Percentiles rank a stretch among this genome's conserved stretches.
Evolutionary conservation across 2,797 vertebrate species (phyloP).

Genomic region (Scolopax bukidnonensis): DNA sequence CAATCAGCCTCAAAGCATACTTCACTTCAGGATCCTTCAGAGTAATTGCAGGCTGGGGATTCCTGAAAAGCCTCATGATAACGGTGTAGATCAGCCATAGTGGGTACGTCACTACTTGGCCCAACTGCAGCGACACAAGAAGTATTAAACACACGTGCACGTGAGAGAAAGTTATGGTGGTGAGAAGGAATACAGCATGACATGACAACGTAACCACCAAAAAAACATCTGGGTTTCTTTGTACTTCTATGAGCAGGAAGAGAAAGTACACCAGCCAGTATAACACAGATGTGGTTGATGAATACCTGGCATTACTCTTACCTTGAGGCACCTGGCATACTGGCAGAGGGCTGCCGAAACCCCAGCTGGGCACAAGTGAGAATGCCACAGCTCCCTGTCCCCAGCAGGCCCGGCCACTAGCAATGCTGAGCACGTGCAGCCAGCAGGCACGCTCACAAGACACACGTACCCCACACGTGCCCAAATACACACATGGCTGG

Average conservation of each 20-base stretch:
- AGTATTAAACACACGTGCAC: rapidly evolving
- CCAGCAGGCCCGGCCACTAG: background rate
- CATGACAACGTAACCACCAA: background rate
- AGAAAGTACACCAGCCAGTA: background rate
- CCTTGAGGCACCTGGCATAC: background rate
- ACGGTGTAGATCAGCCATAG: constrained; percentile 69
- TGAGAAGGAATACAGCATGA: background rate
- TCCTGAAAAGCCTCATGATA: constrained; percentile 77
- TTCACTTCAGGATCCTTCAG: constrained; percentile 90
- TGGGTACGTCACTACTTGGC: constrained; percentile 66
- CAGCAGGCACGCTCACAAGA: background rate
- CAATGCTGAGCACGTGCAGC: background rate
- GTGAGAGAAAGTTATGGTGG: background rate
- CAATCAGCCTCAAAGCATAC: constrained; percentile 88
- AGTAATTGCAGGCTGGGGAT: constrained; percentile 85
- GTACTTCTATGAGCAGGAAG: background rate
- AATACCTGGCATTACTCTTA: background rate
- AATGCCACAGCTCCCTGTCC: background rate
- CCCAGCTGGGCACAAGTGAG: rapidly evolving
- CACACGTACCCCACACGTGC: rapidly evolving
- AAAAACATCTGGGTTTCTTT: rapidly evolving
- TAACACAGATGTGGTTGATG: background rate
- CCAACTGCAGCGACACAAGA: constrained; percentile 68
- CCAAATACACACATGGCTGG: background rate
- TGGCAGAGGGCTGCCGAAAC: rapidly evolving